Conservation (phyloP, 2,113 vertebrate species). For the Passer montanus region DNA sequence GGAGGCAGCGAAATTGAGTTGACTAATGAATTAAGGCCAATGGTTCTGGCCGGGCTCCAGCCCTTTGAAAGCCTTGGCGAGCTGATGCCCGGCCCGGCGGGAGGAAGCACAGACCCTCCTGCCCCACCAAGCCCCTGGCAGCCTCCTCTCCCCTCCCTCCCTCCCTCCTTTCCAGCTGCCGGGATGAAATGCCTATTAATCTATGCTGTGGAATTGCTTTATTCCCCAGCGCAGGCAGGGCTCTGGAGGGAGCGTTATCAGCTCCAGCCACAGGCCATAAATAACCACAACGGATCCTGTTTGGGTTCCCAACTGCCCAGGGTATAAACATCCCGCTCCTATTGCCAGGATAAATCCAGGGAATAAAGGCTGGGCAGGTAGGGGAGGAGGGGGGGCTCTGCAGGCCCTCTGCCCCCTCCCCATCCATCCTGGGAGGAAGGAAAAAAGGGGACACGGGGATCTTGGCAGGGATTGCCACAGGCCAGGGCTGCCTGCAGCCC, state of each 20-base stretch:
- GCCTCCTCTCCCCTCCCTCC: not conserved
- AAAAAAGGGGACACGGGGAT: not conserved
- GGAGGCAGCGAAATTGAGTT: slow-evolving; percentile 57
- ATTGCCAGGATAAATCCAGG: not conserved
- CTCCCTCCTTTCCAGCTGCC: not conserved
- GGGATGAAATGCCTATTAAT: slow-evolving; percentile 66
- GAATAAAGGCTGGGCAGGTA: not conserved
- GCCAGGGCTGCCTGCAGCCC: not conserved
- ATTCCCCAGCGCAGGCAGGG: not conserved
- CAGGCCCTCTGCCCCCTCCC: not conserved
- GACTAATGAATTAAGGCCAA: slow-evolving; percentile 60
- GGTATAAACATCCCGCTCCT: not conserved
- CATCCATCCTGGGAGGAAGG: not conserved
- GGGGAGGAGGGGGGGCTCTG: not conserved
- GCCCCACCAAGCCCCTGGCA: not conserved
- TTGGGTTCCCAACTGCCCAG: not conserved
- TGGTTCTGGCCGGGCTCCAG: slow-evolving; percentile 45
- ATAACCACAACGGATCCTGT: not conserved
- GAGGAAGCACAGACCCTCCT: not conserved
- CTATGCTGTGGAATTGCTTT: slow-evolving; percentile 33
- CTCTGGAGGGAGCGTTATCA: slow-evolving; percentile 47
- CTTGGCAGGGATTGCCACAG: not conserved
- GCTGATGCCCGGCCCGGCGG: not conserved
- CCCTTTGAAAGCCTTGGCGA: slow-evolving; percentile 20
- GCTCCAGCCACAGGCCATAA: slow-evolving; percentile 48